Evolutionary conservation across 2,113 vertebrate genomes (phyloP).

Genomic region (Lasiurus borealis): DNA sequence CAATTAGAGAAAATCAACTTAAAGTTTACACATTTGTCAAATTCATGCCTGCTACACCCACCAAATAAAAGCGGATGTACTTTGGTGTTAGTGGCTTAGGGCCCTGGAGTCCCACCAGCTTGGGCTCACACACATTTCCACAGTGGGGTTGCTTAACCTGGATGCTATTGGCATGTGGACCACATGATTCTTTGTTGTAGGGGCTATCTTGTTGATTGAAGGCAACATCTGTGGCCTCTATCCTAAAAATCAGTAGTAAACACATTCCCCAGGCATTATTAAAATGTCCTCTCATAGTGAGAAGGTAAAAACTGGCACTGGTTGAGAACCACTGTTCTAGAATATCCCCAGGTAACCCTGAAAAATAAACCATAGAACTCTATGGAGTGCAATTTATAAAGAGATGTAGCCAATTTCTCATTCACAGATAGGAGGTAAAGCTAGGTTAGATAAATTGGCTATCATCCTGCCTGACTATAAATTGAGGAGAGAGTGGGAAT

Average conservation of each 20-base stretch:
- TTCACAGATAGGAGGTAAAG: background rate
- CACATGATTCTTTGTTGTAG: accelerated
- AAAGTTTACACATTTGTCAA: background rate
- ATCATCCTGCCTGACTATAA: background rate
- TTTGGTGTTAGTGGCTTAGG: background rate
- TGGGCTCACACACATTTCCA: too few relatives aligned
- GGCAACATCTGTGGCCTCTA: background rate
- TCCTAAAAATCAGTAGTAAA: background rate
- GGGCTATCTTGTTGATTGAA: accelerated
- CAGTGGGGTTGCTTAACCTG: background rate
- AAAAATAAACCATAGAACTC: background rate
- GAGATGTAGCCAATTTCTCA: background rate
- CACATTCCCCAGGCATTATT: background rate
- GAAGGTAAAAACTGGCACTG: background rate
- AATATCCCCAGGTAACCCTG: background rate
- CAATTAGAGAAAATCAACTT: background rate
- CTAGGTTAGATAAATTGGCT: background rate
- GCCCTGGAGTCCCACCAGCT: background rate
- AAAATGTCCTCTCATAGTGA: background rate
- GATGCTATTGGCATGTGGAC: accelerated
- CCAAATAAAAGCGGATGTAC: background rate
- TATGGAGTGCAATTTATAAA: background rate
- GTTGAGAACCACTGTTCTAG: background rate
- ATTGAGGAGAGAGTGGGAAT: background rate
- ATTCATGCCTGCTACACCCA: background rate